Conservation (phyloP, 2,888 invertebrate genomes). For the Sisyra nigra region DNA sequence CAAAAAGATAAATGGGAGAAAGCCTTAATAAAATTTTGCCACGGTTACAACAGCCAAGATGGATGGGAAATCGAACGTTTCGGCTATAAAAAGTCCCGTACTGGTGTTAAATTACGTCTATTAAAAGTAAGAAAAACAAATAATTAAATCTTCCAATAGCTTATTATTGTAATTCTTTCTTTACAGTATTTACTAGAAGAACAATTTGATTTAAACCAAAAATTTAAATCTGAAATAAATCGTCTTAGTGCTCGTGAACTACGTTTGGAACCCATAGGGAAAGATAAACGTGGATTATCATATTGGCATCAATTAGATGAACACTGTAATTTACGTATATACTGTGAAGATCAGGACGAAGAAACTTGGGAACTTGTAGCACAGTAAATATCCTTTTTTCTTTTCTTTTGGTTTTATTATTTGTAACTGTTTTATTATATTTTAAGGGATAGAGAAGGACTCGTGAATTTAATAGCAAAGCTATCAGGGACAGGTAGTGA, state of each 20-base stretch:
- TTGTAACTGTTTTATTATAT: slow-evolving; percentile 7
- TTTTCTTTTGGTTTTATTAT: slow-evolving; percentile 4
- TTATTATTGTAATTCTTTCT: slow-evolving; percentile 3
- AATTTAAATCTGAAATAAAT: slow-evolving; percentile 81
- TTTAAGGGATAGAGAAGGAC: slow-evolving; percentile 43
- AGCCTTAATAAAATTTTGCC: slow-evolving; percentile 78
- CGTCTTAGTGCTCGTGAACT: slow-evolving; percentile 63
- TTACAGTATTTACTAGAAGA: slow-evolving; percentile 36
- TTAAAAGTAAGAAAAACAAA: slow-evolving; percentile 52
- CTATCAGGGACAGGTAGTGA: slow-evolving; percentile 55
- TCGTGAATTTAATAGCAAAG: slow-evolving; percentile 61
- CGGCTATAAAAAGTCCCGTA: slow-evolving; percentile 84
- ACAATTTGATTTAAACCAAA: slow-evolving; percentile 88
- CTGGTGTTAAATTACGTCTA: slow-evolving; percentile 74
- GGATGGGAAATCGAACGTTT: slow-evolving; percentile 93
- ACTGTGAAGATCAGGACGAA: slow-evolving; percentile 91
- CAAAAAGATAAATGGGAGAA: slow-evolving; percentile 82
- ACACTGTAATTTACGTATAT: slow-evolving; percentile 78
- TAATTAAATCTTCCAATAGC: slow-evolving; percentile 3
- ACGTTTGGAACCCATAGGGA: slow-evolving; percentile 75
- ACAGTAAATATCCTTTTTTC: slow-evolving; percentile 35
- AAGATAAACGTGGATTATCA: slow-evolving; percentile 76
- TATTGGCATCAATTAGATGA: slow-evolving; percentile 92
- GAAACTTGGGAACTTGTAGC: slow-evolving; percentile 90
- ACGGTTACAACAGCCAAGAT: slow-evolving; percentile 77